Conservation (phyloP, 1,140 invertebrate genomes). For the Melanaphis sacchari region DNA sequence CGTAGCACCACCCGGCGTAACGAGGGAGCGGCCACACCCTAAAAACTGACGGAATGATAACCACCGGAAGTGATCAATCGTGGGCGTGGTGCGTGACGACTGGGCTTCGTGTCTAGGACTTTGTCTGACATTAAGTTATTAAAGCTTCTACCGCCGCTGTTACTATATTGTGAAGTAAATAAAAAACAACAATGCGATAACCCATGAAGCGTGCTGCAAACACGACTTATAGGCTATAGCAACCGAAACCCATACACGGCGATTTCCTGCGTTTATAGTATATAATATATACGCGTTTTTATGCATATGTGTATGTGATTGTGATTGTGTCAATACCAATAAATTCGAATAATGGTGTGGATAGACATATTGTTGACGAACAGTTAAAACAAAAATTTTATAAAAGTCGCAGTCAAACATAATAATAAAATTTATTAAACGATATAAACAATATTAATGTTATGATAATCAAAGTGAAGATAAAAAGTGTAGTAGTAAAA, state of each 20-base stretch:
- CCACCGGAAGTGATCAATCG: conserved; percentile 55
- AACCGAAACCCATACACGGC: neutral
- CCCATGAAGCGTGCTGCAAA: neutral
- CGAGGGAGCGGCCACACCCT: conserved; percentile 44
- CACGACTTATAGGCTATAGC: neutral
- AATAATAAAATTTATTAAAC: neutral
- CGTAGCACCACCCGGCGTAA: neutral
- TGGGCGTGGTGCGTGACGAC: conserved; percentile 55
- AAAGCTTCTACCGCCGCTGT: neutral
- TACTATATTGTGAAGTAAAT: neutral
- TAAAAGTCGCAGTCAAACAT: neutral
- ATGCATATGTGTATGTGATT: neutral
- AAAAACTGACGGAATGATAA: conserved; percentile 41
- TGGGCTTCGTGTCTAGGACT: conserved; percentile 51
- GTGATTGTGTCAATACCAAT: neutral
- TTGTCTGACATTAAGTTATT: conserved; percentile 57
- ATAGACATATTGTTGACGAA: neutral
- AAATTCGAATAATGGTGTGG: neutral
- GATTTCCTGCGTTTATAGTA: neutral
- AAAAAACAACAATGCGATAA: conserved; percentile 1
- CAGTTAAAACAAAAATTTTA: neutral
- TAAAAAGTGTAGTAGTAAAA: neutral
- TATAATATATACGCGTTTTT: neutral
- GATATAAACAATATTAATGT: no score
- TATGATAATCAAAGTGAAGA: neutral